phyloP scores from a whole-genome alignment of 64 coral and sea anemone species.

The Montipora sp. region DNA sequence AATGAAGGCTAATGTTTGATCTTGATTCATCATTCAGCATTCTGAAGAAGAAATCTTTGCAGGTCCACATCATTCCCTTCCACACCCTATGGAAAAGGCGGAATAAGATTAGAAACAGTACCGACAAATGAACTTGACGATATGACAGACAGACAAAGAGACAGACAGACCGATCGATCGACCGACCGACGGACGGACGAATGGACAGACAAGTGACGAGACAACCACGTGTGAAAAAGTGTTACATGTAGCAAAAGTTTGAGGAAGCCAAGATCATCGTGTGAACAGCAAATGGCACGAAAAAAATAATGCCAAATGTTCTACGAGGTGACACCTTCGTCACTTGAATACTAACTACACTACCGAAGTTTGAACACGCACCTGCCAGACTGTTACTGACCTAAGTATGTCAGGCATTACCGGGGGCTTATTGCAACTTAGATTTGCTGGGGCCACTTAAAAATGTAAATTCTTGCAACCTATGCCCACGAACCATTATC shows the following conservation, averaged over 20 bases:
- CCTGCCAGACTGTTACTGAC: not conserved
- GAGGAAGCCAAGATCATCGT: not conserved
- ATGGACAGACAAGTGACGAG: too few species aligned
- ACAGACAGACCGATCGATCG: not conserved
- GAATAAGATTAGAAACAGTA: constrained; percentile 63
- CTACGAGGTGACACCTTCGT: not conserved
- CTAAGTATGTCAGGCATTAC: not conserved
- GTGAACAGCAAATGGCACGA: too few species aligned
- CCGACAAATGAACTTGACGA: not conserved
- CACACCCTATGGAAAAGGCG: constrained; percentile 82
- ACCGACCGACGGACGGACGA: too few species aligned
- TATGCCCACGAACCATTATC: too few species aligned
- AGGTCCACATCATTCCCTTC: constrained; percentile 38
- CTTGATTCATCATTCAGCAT: constrained; percentile 5
- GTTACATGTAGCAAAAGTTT: not conserved
- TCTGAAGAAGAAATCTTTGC: constrained; percentile 5
- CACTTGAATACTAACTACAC: too few species aligned
- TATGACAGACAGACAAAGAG: not conserved
- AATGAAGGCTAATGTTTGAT: not conserved
- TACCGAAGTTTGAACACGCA: not conserved
- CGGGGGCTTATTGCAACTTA: not conserved
- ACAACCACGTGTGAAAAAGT: too few species aligned
- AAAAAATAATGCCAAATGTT: too few species aligned
- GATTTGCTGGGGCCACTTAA: too few species aligned
- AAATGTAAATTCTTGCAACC: too few species aligned